Percentiles rank a stretch among this genome's conserved stretches.
Conservation (phyloP, 37 sponge, comb jelly and placozoan species). For the Tethya wilhelma region DNA sequence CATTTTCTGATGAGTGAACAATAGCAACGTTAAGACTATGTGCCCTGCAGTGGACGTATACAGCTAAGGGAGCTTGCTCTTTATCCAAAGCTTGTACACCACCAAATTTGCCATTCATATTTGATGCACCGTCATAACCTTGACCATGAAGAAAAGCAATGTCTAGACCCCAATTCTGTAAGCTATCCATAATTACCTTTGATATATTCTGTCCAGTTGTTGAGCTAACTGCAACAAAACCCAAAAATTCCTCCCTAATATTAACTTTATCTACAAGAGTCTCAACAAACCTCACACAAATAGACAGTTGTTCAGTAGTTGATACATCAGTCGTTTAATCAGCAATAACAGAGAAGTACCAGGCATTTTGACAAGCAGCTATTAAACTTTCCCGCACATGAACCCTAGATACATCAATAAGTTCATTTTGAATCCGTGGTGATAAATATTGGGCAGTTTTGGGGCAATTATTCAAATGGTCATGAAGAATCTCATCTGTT, state of each 20-base stretch:
- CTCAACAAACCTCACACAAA: slow-evolving; percentile 4
- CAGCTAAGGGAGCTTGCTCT: not conserved
- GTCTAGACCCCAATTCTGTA: slow-evolving; percentile 8
- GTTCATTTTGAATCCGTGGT: not conserved
- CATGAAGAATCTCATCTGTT: not conserved
- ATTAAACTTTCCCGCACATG: not conserved
- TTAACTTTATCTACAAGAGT: not conserved
- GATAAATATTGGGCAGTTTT: slow-evolving; percentile 1
- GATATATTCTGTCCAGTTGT: not conserved
- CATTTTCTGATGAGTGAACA: not conserved
- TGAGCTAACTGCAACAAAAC: not conserved
- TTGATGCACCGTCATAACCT: slow-evolving; percentile 32
- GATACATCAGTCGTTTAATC: slow-evolving; percentile 12
- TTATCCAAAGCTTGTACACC: not conserved
- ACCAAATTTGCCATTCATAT: not conserved
- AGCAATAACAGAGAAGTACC: slow-evolving; percentile 5
- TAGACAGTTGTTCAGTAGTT: slow-evolving; percentile 4
- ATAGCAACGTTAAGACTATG: slow-evolving; percentile 23
- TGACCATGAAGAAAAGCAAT: not conserved
- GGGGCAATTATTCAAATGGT: not conserved
- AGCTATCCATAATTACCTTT: not conserved
- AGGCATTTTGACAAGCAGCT: not conserved
- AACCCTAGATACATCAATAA: not conserved
- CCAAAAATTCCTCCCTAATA: not conserved
- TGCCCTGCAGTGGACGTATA: slow-evolving; percentile 11